phyloP scores from a whole-genome alignment of 2,797 vertebrate genomes.

The Leontocebus nigricollis region DNA sequence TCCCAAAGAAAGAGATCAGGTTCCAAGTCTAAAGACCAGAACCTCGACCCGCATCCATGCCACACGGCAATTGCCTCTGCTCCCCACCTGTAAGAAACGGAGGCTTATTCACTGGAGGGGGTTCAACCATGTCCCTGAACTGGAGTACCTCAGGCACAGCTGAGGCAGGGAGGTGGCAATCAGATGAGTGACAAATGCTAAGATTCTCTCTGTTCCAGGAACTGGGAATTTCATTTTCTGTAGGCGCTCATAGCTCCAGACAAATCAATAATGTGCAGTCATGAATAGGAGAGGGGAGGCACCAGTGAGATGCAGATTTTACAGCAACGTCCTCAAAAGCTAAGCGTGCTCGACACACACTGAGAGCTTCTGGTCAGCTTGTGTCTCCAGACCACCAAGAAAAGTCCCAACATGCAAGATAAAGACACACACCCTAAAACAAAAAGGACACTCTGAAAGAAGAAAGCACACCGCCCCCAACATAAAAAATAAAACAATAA shows the following conservation, averaged over 20 bases:
- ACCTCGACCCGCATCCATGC: neutral
- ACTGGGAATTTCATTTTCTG: neutral
- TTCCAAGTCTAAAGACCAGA: neutral
- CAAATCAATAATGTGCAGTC: neutral
- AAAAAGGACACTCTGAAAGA: neutral
- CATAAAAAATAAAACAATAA: no score
- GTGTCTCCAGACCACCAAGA: neutral
- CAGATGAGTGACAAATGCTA: neutral
- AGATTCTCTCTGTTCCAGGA: neutral
- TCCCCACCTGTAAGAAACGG: neutral
- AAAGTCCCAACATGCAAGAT: neutral
- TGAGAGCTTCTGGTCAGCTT: neutral
- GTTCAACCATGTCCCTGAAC: neutral
- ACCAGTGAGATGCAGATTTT: neutral
- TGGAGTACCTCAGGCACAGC: neutral
- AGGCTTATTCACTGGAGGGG: neutral
- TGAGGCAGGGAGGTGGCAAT: neutral
- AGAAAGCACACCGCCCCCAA: neutral
- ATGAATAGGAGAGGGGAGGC: neutral
- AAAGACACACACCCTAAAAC: neutral
- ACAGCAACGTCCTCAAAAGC: neutral
- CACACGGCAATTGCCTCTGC: neutral
- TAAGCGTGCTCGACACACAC: neutral
- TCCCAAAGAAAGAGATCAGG: neutral
- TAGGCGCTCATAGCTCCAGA: neutral